Base-by-base conservation (phyloP, 2,797 vertebrate species). In the Siniperca scherzeri region DNA sequence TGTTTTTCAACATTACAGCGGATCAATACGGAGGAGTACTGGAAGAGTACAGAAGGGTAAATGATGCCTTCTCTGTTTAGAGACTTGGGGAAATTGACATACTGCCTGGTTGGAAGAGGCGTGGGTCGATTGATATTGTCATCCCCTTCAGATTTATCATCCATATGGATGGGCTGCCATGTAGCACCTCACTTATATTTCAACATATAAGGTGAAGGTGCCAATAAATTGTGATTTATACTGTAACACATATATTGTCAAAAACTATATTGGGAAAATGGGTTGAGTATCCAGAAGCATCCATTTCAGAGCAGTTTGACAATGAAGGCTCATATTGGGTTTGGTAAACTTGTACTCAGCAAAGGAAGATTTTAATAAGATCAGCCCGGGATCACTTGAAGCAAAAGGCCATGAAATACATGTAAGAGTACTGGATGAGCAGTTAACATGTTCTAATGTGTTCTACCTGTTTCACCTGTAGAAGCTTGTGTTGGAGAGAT, bases 11-110 rank as follows among this genome's bases (percentile, higher is more conserved):
- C 89, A 90, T 80, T 82, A 40, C 80, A 7, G 60, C 56, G 61
- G 80, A 95, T 95, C 94, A 91, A 94, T 95, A 90, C 2, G 36
- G 77, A 86, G 78, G 89, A 92, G 82, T 25, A 84, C 74, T 84
- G 5, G 38, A 64, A 68, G 84, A 87, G 74, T 73, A 55, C 80
- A 77, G 86, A 73, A 61, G 74, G 84, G 82, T 93, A 93, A 93
- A 94, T 91, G 91, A 94, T 92, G 93, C 91, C 84, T 92, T 88
- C 89, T 92, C 88, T 86, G 78, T 91, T 92, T 85, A 88, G 85
- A 93, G 90, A 90, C 91, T 87, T 11, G 8, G 44, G 38, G 44
- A 86, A 90, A 94, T 94, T 93, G 94, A 95, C 91, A 86, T 87
- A 55, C 91, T 91, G 94, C 89, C 92, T 87, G 82, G 81, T 80